Base-by-base conservation (phyloP, 1,140 invertebrate genomes). In the Dendroctonus ponderosae region DNA sequence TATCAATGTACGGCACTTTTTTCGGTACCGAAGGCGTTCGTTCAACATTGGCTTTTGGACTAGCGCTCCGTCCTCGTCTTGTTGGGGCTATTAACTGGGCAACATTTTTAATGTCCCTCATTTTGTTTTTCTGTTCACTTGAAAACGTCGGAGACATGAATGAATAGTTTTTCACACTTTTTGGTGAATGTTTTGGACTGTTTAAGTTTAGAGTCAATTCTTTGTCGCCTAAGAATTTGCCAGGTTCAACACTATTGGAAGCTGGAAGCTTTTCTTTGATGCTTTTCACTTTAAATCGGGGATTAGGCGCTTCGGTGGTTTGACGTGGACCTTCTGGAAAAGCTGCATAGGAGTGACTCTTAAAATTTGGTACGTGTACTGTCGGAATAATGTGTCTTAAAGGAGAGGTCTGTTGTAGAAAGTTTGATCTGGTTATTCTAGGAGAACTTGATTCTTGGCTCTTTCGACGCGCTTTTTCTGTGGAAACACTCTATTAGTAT, bases 111-210 rank as follows among this genome's bases (percentile, higher is more conserved):
- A 77, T 73, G 46, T 72, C 71, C 3, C 60, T 67, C 60, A 72
- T 71, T 52, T 73, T 62, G 40, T 72, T 74, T 62, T 76, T 77
- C 15, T 71, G 68, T 59, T 76, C 71, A 39, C 74, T 76, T 2
- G 74, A 62, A 41, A 75, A 56, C 0, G 76, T 77, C 4, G 76
- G 76, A 6, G 69, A 73, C 76, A 77, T 77, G 44, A 76, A 77
- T 5, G 72, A 66, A 14, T 52, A 40, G 37, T 46, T 43, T 46
- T 65, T 61, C 7, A 66, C 15, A 42, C 14, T 52, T 68, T 68
- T 63, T 39, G 48, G 51, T 49, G 57, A 62, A 9, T 15, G 44
- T 66, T 42, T 60, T 8, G 39, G 42, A 7, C 44, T 40, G 26
- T 52, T 42, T 39, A 63, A 46, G 7, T 66, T 59, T 38, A 63